These are phyloP conservation scores for Formicarius rufipectus DNA, from an alignment of 2,113 vertebrate genomes.

Conservation along the genomic window DNA sequence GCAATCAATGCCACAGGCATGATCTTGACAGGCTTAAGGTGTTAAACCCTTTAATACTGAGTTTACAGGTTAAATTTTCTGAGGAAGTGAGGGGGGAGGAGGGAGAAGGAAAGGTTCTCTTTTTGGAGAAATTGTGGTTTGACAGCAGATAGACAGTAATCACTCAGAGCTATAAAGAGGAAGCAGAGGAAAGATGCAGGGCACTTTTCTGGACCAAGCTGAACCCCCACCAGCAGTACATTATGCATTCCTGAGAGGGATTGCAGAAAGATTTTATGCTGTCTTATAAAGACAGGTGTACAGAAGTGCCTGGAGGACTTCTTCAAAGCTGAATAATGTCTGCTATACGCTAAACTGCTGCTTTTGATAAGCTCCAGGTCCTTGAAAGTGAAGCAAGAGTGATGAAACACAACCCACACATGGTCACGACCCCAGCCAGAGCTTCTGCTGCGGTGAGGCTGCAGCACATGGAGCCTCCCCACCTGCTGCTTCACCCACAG, in stretches of 20 bases:
- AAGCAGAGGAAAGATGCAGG: background rate
- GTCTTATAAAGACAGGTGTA: background rate
- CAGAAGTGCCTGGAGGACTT: background rate
- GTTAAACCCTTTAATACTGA: background rate
- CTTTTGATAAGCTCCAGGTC: background rate
- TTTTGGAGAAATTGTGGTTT: background rate
- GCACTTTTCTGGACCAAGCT: background rate
- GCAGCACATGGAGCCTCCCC: rapidly evolving
- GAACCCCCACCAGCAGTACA: background rate
- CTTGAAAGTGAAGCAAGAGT: background rate
- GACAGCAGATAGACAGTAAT: background rate
- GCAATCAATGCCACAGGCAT: background rate
- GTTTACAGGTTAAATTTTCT: background rate
- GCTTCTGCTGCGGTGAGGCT: background rate
- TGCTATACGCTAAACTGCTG: too few species aligned
- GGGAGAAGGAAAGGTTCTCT: background rate
- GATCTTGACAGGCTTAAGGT: background rate
- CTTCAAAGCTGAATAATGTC: background rate
- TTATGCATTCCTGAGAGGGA: background rate
- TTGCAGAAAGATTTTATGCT: background rate
- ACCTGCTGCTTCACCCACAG: background rate
- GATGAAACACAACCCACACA: background rate
- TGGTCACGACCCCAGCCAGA: background rate
- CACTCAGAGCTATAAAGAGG: background rate
- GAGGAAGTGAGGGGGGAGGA: background rate